Conservation (phyloP, 2,113 vertebrate species). For the Myodes glareolus region DNA sequence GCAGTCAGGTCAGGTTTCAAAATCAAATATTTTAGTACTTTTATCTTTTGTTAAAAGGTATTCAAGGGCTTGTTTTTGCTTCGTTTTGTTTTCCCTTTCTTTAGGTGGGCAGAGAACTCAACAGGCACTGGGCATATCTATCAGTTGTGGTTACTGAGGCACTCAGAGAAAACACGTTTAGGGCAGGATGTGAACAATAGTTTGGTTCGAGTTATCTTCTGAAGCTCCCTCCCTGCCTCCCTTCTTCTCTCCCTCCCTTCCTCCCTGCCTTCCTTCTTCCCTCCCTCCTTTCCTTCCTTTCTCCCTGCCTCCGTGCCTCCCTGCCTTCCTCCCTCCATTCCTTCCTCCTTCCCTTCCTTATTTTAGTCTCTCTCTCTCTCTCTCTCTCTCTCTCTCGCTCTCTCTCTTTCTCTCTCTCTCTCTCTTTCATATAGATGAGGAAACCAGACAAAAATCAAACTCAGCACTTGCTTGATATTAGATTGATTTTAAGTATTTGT, state of each 20-base stretch:
- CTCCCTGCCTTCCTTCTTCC: rapidly evolving
- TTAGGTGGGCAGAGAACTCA: constrained; percentile 59
- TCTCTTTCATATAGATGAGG: neutral
- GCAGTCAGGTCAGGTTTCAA: constrained; percentile 38
- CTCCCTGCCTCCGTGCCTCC: too few relatives aligned
- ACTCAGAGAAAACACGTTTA: neutral
- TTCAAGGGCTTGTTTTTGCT: neutral
- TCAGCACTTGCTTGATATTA: neutral
- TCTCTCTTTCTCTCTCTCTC: neutral
- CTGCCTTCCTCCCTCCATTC: too few relatives aligned
- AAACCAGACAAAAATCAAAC: neutral
- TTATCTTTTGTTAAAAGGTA: neutral
- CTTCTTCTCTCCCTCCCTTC: neutral
- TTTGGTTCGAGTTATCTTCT: neutral
- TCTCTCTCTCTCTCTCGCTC: rapidly evolving
- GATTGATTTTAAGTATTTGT: neutral
- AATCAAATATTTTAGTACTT: neutral
- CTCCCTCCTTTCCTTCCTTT: rapidly evolving
- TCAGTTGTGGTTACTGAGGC: neutral
- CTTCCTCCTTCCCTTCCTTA: rapidly evolving
- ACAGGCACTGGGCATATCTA: constrained; percentile 48
- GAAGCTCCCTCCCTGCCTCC: neutral
- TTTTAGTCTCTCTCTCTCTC: too few relatives aligned
- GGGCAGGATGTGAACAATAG: neutral
- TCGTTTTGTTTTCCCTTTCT: constrained; percentile 71